Evolutionary conservation across 2,888 invertebrate species (phyloP).

Genomic region (Serrognathus titanus): DNA sequence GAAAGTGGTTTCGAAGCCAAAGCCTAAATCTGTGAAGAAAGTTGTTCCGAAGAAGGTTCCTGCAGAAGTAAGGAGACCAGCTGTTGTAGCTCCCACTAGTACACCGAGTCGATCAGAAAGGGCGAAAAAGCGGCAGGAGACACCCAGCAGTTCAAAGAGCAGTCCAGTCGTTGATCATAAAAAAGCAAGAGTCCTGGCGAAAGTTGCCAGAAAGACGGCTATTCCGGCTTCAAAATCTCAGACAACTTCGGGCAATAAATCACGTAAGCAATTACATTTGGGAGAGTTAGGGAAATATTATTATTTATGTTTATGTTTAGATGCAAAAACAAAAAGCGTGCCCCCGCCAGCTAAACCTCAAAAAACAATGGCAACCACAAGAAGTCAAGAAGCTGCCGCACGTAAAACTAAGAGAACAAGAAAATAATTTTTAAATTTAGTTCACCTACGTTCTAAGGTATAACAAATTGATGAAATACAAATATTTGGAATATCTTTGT

Average conservation of each 20-base stretch:
- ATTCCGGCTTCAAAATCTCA: constrained; percentile 13
- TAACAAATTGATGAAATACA: constrained; percentile 15
- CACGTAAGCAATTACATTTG: constrained; percentile 2
- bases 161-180: constrained; percentile 46
- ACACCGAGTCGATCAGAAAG: constrained; percentile 32
- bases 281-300: background rate
- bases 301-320: constrained; percentile 11
- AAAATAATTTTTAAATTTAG: constrained; percentile 21
- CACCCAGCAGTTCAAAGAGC: constrained; percentile 23
- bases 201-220: constrained; percentile 42
- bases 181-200: constrained; percentile 46
- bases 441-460: background rate
- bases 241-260: constrained; percentile 1
- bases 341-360: constrained; percentile 3
- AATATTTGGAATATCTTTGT: constrained; percentile 11
- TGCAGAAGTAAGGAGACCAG: constrained; percentile 20
- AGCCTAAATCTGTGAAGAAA: constrained; percentile 17
- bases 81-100: background rate
- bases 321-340: constrained; percentile 13
- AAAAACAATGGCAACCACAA: constrained; percentile 4
- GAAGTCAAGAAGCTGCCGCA: constrained; percentile 5
- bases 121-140: constrained; percentile 33
- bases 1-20: constrained; percentile 12
- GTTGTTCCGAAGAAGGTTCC: constrained; percentile 19
- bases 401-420: constrained; percentile 27